phyloP scores from a whole-genome alignment of 2,888 invertebrate genomes.

The Amblyjoppa proteus region DNA sequence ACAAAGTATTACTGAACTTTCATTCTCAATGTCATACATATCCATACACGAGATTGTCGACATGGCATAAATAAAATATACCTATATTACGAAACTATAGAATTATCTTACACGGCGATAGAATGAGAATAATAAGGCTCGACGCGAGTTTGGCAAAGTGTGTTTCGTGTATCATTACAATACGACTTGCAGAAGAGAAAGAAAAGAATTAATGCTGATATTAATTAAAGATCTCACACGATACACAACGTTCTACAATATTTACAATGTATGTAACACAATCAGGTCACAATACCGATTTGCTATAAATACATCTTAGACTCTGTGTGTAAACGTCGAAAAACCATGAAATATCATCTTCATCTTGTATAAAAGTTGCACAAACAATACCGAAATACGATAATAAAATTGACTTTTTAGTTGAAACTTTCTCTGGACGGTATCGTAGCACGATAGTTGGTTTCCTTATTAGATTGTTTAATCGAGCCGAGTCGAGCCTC shows the following conservation, averaged over 20 bases:
- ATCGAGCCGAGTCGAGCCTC: slow-evolving; percentile 23
- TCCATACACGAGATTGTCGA: slow-evolving; percentile 57
- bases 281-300: slow-evolving; percentile 25
- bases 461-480: slow-evolving; percentile 46
- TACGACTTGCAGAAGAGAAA: slow-evolving; percentile 55
- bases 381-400: slow-evolving; percentile 43
- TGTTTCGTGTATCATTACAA: slow-evolving; percentile 54
- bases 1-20: slow-evolving; percentile 39
- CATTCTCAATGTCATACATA: slow-evolving; percentile 73
- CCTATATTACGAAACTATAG: slow-evolving; percentile 75
- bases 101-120: slow-evolving; percentile 75
- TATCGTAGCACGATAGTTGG: slow-evolving; percentile 61
- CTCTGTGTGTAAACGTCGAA: slow-evolving; percentile 22
- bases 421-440: slow-evolving; percentile 68
- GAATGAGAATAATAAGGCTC: slow-evolving; percentile 23
- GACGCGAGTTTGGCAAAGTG: slow-evolving; percentile 74
- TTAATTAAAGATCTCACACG: slow-evolving; percentile 32
- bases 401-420: slow-evolving; percentile 49
- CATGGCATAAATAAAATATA: slow-evolving; percentile 67
- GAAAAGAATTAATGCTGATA: slow-evolving; percentile 24
- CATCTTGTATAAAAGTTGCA: slow-evolving; percentile 33
- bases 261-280: slow-evolving; percentile 50
- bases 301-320: slow-evolving; percentile 12
- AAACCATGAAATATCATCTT: slow-evolving; percentile 25
- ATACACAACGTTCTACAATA: slow-evolving; percentile 46